Evolutionary conservation across 1,140 invertebrate genomes (phyloP).

Genomic region (Agrilus planipennis): DNA sequence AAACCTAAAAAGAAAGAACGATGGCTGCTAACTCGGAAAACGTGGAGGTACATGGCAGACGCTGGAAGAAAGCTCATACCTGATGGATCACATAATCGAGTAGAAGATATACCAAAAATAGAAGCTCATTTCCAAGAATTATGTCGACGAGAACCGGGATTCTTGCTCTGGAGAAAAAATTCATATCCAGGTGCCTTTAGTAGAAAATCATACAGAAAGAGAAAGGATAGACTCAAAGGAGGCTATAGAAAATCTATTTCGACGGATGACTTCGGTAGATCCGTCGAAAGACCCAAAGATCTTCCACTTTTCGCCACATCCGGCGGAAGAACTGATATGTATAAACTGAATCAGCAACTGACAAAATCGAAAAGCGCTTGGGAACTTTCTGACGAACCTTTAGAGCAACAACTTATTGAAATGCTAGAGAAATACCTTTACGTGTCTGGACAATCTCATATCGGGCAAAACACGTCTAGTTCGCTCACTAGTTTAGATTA

Average conservation of each 20-base stretch:
- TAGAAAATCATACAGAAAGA: constrained; percentile 36
- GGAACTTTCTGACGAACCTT: constrained; percentile 36
- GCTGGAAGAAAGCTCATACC: constrained; percentile 74
- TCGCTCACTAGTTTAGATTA: constrained; percentile 39
- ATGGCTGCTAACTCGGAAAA: constrained; percentile 77
- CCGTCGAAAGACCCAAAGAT: constrained; percentile 35
- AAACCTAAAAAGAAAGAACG: constrained; percentile 52
- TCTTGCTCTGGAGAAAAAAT: constrained; percentile 68
- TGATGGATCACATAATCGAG: constrained; percentile 54
- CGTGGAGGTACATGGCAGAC: constrained; percentile 83
- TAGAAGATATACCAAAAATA: constrained; percentile 63
- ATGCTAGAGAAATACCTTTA: constrained; percentile 55
- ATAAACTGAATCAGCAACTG: constrained; percentile 53
- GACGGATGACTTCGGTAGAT: constrained; percentile 46
- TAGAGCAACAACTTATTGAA: constrained; percentile 44
- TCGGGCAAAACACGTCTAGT: constrained; percentile 32
- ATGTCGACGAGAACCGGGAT: constrained; percentile 61
- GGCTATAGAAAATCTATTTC: constrained; percentile 51
- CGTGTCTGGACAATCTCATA: constrained; percentile 13
- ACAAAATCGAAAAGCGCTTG: too few species aligned
- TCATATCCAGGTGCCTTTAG: constrained; percentile 59
- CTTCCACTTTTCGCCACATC: constrained; percentile 40
- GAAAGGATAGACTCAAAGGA: constrained; percentile 45
- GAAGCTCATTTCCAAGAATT: constrained; percentile 76
- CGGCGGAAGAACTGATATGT: constrained; percentile 50